Base-by-base conservation (phyloP, 1,140 invertebrate species). In the Mamestra configurata region DNA sequence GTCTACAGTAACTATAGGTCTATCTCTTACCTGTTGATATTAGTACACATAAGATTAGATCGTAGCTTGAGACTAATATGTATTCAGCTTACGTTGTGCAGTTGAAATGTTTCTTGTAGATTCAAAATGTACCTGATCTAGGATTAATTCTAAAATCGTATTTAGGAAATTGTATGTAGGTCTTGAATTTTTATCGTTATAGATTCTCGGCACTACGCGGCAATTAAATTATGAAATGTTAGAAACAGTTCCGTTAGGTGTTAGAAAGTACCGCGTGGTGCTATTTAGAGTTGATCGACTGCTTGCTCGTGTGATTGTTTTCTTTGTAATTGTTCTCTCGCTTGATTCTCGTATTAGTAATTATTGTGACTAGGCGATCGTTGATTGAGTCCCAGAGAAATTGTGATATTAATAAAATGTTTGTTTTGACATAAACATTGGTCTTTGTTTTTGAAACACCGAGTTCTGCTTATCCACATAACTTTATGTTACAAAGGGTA, bases 401-500 rank as follows among this genome's bases (percentile, higher is more conserved):
- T 91, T 94, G 93, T 94, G 93, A 94, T 94, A 94, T 93, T 92
- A 93, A 92, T 92, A 93, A 93, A 89, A 92, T 90, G 92, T 93
- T 94, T 88, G 88, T 89, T 88, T 83, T 76, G 79, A 79, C 20
- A 76, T 61, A 61, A 76, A 59, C 37, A 78, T 77, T 77, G 18
- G 46, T 78, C 5, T 78, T 78, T 68, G 40, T 37, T 27, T 70
- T 70, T 70, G 11, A 27, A 49, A 22, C n/a, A 10, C 1, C 1
- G 0, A 40, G 2, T 11, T 20, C 35, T 53, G 18, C 20, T 24
- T 57, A 24, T 40, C 24, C 55, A 66, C 35, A 66, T 22, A 66
- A 66, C 61, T 18, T 66, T 4, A 27, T 31, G 53, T 27, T 70
- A 46, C 15, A 49, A 8, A 6, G 6, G 31, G 49, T 72, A 72